These are phyloP conservation scores for Pogonognathellus flavescens DNA, from an alignment of 1,140 invertebrate species.

Conservation along the genomic window DNA sequence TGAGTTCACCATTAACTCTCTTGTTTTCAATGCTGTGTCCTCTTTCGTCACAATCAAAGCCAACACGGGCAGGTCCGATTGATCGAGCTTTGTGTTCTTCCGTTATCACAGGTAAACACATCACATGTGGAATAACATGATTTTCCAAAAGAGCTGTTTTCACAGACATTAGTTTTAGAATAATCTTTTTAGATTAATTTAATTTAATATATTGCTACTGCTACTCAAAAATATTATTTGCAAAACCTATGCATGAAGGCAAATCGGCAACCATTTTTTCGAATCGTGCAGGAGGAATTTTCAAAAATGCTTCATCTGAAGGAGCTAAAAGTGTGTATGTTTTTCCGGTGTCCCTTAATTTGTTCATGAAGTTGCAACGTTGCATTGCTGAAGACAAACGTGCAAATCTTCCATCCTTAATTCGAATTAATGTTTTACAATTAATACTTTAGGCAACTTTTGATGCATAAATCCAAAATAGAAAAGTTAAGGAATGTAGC, in stretches of 20 bases:
- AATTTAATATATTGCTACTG: no score
- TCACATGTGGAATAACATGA: slow-evolving; percentile 71
- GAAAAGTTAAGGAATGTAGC: no score
- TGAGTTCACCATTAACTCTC: slow-evolving; percentile 69
- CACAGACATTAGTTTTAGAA: no score
- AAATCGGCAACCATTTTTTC: slow-evolving; percentile 70
- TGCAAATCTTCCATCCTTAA: slow-evolving; percentile 73
- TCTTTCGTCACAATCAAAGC: slow-evolving; percentile 70
- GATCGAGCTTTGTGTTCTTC: slow-evolving; percentile 71
- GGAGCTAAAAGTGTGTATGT: slow-evolving; percentile 77
- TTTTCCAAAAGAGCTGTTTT: slow-evolving; percentile 70
- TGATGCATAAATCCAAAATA: no score
- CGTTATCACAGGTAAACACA: slow-evolving; percentile 71
- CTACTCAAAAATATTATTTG: no score
- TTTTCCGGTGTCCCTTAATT: slow-evolving; percentile 68
- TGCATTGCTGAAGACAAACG: slow-evolving; percentile 74
- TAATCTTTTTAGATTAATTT: no score
- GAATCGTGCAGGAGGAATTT: slow-evolving; percentile 70
- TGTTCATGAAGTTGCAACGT: slow-evolving; percentile 70
- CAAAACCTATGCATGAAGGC: slow-evolving; percentile 69
- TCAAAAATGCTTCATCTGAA: slow-evolving; percentile 75
- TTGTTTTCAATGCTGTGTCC: slow-evolving; percentile 70
- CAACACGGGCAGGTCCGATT: slow-evolving; percentile 68
- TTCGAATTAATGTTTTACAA: no score
- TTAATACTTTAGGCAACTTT: no score